Base-by-base conservation (phyloP, 1,140 invertebrate species). In the Odontomachus brunneus region DNA sequence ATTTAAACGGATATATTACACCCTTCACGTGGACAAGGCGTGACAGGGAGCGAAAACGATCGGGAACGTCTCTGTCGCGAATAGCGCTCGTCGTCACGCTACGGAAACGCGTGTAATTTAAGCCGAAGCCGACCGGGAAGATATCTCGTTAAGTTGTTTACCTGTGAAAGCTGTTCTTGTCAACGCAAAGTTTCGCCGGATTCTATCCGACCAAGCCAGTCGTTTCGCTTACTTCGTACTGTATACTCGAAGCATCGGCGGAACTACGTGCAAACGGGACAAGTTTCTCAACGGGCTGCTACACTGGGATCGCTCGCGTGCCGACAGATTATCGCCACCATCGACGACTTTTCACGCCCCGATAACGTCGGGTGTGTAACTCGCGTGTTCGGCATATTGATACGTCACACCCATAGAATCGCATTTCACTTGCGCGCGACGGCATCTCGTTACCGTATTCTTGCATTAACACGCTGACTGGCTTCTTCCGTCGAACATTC, bases 51-150 rank as follows among this genome's bases (percentile, higher is more conserved):
- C 2, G 29, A 33, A 5, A 33, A 5, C 38, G 38, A 44, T 62
- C 57, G 44, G n/a, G 22, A 73, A 60, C 12, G 55, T 73, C 24
- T 62, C 72, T 62, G 60, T n/a, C 62, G 14, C 24, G 24, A 76
- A 76, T 53, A 65, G 51, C 29, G 15, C 3, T 65, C 24, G 65
- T 63, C n/a, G 29, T 17, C 26, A 38, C 19, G 38, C 65, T 33
- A 63, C 22, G 33, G 48, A 66, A 19, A 33, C n/a, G 12, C 53
- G 49, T 53, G 62, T 87, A 83, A 87, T 83, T 78, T 86, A 86
- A 87, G 78, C 82, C 14, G 62, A 48, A 60, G 59, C 22, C 12
- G 22, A 14, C 5, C 5, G 19, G 53, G 17, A 83, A 83, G 59
- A 15, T 57, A 65, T 63, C 38, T 75, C n/a, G 57, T 76, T 66